These are phyloP conservation scores for Eupithecia subfuscata DNA, from an alignment of 2,888 invertebrate genomes.

Conservation along the genomic window DNA sequence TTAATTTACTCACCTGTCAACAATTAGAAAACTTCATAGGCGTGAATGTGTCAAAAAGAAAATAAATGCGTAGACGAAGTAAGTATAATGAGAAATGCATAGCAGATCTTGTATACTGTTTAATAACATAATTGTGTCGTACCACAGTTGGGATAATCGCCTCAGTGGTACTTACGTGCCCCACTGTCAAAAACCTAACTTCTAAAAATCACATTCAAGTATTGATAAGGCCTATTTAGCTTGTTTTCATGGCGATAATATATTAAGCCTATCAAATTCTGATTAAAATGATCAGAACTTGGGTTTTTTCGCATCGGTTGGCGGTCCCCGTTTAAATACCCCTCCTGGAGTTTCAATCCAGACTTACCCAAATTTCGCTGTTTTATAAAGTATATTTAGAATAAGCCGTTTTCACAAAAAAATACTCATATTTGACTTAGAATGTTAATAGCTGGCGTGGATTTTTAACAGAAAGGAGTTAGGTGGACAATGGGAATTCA, in stretches of 20 bases:
- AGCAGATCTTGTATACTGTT: too few species aligned
- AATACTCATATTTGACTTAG: neutral
- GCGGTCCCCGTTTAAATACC: too few species aligned
- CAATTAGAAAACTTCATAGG: too few species aligned
- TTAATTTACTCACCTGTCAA: too few species aligned
- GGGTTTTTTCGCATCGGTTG: too few species aligned
- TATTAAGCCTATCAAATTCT: neutral
- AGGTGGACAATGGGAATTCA: too few species aligned
- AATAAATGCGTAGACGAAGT: too few species aligned
- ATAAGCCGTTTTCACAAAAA: neutral
- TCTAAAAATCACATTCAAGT: neutral
- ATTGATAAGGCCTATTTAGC: neutral
- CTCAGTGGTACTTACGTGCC: neutral
- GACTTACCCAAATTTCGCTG: neutral
- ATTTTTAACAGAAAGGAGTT: neutral
- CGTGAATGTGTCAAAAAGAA: too few species aligned
- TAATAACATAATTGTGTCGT: too few species aligned
- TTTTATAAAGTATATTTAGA: neutral
- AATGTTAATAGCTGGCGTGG: neutral
- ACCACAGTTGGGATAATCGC: too few species aligned
- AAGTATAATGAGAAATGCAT: too few species aligned
- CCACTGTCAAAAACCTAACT: neutral
- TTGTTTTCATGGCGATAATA: neutral
- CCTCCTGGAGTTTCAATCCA: neutral
- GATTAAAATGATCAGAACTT: neutral